Evolutionary conservation across 2,888 invertebrate species (phyloP).

Genomic region (Nephrotoma flavescens): DNA sequence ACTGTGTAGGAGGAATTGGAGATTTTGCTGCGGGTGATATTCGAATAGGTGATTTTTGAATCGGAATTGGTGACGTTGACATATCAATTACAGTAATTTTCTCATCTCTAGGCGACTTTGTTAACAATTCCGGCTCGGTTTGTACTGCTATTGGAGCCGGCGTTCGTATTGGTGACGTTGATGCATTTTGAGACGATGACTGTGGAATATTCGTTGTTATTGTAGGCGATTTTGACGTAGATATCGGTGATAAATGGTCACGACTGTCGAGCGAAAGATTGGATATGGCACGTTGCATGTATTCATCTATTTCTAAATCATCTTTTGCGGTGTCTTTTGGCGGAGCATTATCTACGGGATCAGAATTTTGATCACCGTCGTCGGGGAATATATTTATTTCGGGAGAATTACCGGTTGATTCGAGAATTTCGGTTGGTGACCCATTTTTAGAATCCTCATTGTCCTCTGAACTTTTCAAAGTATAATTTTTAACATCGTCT

Average conservation of each 20-base stretch:
- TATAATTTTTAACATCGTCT: constrained; percentile 14
- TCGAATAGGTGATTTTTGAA: constrained; percentile 14
- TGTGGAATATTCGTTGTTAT: neutral
- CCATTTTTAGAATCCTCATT: constrained; percentile 34
- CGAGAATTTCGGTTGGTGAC: neutral
- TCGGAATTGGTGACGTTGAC: constrained; percentile 30
- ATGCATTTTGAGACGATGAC: constrained; percentile 8
- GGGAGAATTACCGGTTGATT: neutral
- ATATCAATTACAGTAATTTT: constrained; percentile 24
- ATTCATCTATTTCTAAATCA: constrained; percentile 31
- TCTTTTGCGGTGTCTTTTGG: constrained; percentile 19
- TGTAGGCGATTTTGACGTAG: constrained; percentile 6
- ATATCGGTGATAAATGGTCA: constrained; percentile 26
- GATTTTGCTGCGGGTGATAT: constrained; percentile 22
- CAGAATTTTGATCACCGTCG: neutral
- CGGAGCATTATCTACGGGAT: neutral
- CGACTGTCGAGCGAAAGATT: constrained; percentile 30
- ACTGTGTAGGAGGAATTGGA: constrained; percentile 33
- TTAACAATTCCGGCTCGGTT: constrained; percentile 8
- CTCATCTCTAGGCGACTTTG: constrained; percentile 14
- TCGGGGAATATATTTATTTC: constrained; percentile 1
- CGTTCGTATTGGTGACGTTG: constrained; percentile 13
- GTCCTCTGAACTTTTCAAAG: constrained; percentile 36
- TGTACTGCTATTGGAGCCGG: neutral
- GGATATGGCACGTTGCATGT: constrained; percentile 32